phyloP scores from a whole-genome alignment of 2,888 invertebrate genomes.

The Emmelina monodactyla region DNA sequence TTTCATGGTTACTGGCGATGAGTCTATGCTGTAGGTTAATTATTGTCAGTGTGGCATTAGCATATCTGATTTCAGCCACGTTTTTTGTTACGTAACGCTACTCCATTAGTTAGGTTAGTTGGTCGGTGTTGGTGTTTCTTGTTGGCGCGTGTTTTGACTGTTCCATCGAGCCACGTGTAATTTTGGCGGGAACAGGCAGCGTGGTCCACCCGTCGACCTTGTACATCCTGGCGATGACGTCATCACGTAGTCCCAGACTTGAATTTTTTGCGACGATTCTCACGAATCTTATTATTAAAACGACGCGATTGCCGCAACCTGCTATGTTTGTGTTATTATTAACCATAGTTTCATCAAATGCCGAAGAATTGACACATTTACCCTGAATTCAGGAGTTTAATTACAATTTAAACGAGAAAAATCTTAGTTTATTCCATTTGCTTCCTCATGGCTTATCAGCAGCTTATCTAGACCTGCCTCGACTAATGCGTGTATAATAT shows the following conservation, averaged over 20 bases:
- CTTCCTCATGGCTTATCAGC: too few relatives aligned
- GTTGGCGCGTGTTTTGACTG: neutral
- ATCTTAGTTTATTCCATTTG: too few relatives aligned
- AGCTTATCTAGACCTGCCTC: too few relatives aligned
- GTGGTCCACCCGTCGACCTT: constrained; percentile 50
- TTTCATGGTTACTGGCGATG: constrained; percentile 9
- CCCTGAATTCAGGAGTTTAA: too few relatives aligned
- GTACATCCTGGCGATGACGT: constrained; percentile 49
- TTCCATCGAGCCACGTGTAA: constrained; percentile 23
- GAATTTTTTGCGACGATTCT: constrained; percentile 38
- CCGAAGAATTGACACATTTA: too few relatives aligned
- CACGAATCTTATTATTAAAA: constrained; percentile 29
- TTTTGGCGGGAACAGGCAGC: constrained; percentile 50
- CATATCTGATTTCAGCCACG: constrained; percentile 10
- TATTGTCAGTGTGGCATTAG: neutral
- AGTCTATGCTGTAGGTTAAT: constrained; percentile 4
- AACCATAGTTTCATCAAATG: too few relatives aligned
- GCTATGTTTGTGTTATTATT: too few relatives aligned
- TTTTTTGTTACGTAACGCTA: constrained; percentile 14
- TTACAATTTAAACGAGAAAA: too few relatives aligned
- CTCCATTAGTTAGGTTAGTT: neutral
- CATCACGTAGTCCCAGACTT: constrained; percentile 58
- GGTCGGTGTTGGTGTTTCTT: neutral
- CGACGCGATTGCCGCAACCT: too few relatives aligned
- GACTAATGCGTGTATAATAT: too few relatives aligned